These are phyloP conservation scores for Elachura formosa DNA, from an alignment of 2,113 vertebrate species.

Conservation along the genomic window DNA sequence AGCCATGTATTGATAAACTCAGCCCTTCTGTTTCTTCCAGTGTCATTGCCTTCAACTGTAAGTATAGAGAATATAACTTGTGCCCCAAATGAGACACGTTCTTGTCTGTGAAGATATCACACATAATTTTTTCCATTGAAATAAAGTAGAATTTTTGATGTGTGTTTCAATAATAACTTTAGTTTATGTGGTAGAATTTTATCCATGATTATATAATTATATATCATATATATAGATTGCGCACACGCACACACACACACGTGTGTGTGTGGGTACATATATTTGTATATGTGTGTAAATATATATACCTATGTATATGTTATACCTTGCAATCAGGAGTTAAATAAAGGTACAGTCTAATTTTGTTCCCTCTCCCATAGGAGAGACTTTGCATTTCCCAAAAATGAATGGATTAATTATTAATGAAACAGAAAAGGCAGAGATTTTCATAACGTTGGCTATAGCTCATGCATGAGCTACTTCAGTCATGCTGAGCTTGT, in stretches of 20 bases:
- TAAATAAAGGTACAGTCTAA: not conserved
- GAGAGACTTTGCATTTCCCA: not conserved
- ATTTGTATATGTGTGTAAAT: not conserved
- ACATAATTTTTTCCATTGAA: not conserved
- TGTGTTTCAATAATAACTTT: not conserved
- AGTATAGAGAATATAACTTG: not conserved
- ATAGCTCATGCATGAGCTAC: not conserved
- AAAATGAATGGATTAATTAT: not conserved
- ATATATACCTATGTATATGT: too few species aligned
- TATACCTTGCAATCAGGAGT: not conserved
- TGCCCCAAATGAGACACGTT: not conserved
- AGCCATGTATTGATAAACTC: not conserved
- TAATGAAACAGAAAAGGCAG: not conserved
- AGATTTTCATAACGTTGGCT: not conserved
- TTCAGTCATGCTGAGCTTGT: not conserved
- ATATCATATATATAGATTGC: too few species aligned
- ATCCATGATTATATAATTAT: not conserved
- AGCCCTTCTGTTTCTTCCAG: not conserved
- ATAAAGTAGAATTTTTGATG: not conserved
- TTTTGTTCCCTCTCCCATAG: not conserved
- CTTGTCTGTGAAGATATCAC: not conserved
- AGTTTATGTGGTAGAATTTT: not conserved
- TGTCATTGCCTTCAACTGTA: not conserved
- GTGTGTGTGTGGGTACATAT: rapidly evolving
- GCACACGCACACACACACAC: rapidly evolving